These are phyloP conservation scores for Sebastes itinus DNA, from an alignment of 2,797 vertebrate genomes.

Conservation along the genomic window DNA sequence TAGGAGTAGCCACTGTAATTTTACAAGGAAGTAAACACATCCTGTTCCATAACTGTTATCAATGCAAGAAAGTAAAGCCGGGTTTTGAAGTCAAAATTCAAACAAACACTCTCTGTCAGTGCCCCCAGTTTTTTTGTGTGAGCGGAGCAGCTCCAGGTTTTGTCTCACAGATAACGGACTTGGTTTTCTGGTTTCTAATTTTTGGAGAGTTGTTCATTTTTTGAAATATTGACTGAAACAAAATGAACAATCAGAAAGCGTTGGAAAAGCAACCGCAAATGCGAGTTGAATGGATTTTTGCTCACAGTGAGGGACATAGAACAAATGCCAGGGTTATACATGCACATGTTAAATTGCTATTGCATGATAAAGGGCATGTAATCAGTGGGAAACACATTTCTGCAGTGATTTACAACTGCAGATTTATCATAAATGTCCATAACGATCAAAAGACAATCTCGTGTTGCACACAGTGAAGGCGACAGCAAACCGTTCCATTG, in stretches of 20 bases:
- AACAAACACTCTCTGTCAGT: slow-evolving; percentile 15
- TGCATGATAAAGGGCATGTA: slow-evolving; percentile 7
- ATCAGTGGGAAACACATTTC: slow-evolving; percentile 41
- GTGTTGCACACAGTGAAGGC: background rate
- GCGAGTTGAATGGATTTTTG: background rate
- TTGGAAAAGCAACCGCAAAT: background rate
- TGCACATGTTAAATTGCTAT: slow-evolving; percentile 22
- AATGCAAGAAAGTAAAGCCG: slow-evolving; percentile 8
- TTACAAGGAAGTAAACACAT: slow-evolving; percentile 32
- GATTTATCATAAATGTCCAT: slow-evolving; percentile 9
- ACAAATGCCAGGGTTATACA: slow-evolving; percentile 21
- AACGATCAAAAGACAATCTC: slow-evolving; percentile 14
- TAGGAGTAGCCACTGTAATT: slow-evolving; percentile 1
- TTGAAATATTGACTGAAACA: background rate
- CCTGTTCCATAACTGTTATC: slow-evolving; percentile 40
- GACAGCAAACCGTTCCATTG: slow-evolving; percentile 3
- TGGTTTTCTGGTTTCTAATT: slow-evolving; percentile 8
- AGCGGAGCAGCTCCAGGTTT: slow-evolving; percentile 46
- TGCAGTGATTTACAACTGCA: background rate
- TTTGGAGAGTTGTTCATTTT: background rate
- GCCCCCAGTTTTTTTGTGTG: background rate
- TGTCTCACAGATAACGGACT: slow-evolving; percentile 43
- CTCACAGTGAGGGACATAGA: background rate
- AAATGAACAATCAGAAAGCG: background rate
- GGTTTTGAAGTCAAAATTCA: slow-evolving; percentile 41